phyloP scores from a whole-genome alignment of 2,888 invertebrate genomes.

The Nebria salina region DNA sequence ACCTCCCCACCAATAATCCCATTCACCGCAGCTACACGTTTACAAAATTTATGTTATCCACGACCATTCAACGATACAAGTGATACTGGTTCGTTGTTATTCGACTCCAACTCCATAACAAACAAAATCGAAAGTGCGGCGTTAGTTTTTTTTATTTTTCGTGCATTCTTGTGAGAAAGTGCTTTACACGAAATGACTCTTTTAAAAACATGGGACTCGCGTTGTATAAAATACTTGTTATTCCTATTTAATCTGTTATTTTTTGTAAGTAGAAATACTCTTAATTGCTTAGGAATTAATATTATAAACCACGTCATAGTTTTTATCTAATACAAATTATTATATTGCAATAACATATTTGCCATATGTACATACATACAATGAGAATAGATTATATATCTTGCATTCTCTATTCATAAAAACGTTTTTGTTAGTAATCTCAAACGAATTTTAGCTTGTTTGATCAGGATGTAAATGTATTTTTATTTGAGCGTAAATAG shows the following conservation, averaged over 20 bases:
- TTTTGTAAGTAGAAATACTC: conserved; percentile 74
- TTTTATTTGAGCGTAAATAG: neutral
- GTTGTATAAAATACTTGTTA: conserved; percentile 84
- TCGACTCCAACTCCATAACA: conserved; percentile 10
- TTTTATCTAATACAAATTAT: neutral
- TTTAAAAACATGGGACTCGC: conserved; percentile 55
- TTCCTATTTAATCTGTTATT: conserved; percentile 87
- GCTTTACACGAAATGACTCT: conserved; percentile 47
- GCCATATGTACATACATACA: conserved; percentile 3
- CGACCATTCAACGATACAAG: neutral
- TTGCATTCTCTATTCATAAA: neutral
- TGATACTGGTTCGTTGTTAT: conserved; percentile 14
- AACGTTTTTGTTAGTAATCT: neutral
- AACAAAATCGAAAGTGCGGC: conserved; percentile 31
- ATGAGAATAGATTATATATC: neutral
- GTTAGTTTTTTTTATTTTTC: neutral
- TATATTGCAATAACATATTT: neutral
- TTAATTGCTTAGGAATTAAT: neutral
- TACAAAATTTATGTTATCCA: neutral
- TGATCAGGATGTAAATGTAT: neutral
- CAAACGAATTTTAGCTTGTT: neutral
- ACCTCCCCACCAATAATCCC: conserved; percentile 8
- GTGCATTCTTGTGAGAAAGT: neutral
- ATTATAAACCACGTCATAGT: conserved; percentile 9
- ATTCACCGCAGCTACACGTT: neutral